Base-by-base conservation (phyloP, 2,113 vertebrate species). In the Pandion haliaetus region DNA sequence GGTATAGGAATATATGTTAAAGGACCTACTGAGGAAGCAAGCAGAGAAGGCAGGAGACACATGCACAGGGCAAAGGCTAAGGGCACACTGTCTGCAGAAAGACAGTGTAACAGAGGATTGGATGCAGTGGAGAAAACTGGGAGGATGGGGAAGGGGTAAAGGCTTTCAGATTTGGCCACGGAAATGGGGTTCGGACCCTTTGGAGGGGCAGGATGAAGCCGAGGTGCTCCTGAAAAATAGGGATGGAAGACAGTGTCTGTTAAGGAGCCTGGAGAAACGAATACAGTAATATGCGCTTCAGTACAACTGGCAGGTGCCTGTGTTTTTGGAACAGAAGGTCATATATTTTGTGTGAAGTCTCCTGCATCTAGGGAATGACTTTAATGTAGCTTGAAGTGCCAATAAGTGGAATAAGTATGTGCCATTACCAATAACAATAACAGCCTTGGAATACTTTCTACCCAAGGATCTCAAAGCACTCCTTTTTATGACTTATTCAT, bases 341-440 rank as follows among this genome's bases (percentile, higher is more conserved):
- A 93, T 87, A 79, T 57, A 59, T 89, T 73, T 92, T 87, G 69
- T 89, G 82, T 82, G 69, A 91, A 93, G 58, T 58, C 66, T 82
- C 62, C 74, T 80, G 58, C 26, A 65, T 62, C 78, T 79, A 73
- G 70, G 70, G 89, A 93, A 91, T 65, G 42, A 87, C 83, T 94
- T 87, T 89, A 91, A 94, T 82, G 74, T 90, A 87, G 78, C 84
- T 93, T 96, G 89, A 94, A 95, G 91, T 96, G 62, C 78, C 23
- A 32, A 8, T 79, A 87, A 92, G 74, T 66, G 45, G 84, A 86
- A 74, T 83, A 93, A 96, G 72, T 95, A 88, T 70, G 72, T 90
- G 59, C 72, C 88, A 92, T 94, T 95, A 74, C 91, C 86, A 95
- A 73, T 95, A 95, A 95, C 49, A 95, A 55, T 92, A 97, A 95